phyloP scores from a whole-genome alignment of 2,888 invertebrate species.

The Andrena trimmerana region DNA sequence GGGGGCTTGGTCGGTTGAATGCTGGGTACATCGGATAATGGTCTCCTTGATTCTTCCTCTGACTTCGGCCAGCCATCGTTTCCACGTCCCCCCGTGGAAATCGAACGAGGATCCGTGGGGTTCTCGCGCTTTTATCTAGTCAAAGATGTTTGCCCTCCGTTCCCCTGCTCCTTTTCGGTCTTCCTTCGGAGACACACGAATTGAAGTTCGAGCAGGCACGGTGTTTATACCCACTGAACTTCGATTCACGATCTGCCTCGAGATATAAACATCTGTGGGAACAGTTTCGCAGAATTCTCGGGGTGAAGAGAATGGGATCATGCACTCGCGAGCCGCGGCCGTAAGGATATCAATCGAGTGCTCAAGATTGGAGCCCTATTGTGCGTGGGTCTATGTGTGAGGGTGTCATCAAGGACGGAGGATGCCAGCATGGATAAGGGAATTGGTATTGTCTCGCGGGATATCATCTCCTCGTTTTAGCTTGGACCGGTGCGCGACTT shows the following conservation, averaged over 20 bases:
- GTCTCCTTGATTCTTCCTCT: constrained; percentile 66
- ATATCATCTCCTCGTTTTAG: too few species aligned
- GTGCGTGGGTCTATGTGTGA: too few species aligned
- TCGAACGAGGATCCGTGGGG: constrained; percentile 29
- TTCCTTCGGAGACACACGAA: neutral
- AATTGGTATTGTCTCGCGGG: too few species aligned
- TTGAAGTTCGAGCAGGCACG: constrained; percentile 1
- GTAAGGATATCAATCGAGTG: neutral
- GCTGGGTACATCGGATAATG: constrained; percentile 73
- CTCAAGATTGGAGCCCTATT: neutral
- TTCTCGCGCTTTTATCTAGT: constrained; percentile 22
- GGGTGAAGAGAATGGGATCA: neutral
- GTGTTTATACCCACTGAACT: constrained; percentile 3
- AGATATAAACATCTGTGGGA: neutral
- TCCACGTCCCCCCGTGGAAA: constrained; percentile 44
- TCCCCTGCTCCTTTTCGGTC: neutral
- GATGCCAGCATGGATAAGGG: too few species aligned
- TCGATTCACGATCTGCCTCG: neutral
- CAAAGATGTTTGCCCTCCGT: neutral
- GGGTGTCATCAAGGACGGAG: too few species aligned
- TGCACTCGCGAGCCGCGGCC: neutral
- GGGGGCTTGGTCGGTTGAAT: constrained; percentile 66
- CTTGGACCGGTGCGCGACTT: too few species aligned
- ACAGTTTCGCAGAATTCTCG: neutral
- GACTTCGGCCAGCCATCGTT: constrained; percentile 26